Base-by-base conservation (phyloP, 2,888 invertebrate species). In the Zygogramma bicolorata region DNA sequence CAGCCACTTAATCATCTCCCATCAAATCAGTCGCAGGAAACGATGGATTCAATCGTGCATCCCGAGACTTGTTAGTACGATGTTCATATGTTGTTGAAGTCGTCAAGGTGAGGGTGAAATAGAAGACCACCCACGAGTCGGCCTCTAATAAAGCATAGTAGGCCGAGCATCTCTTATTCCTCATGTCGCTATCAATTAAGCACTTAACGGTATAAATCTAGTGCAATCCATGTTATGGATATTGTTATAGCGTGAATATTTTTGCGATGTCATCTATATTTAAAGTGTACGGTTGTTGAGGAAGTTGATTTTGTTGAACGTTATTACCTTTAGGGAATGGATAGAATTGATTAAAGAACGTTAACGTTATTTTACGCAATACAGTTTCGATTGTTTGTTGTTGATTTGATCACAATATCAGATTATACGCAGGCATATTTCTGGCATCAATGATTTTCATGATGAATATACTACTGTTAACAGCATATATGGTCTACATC, bases 31-130 rank as follows among this genome's bases (percentile, higher is more conserved):
- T 79, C 75, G 77, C 65, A 67, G 68, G 68, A 72, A 75, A 65
- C 72, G 76, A 78, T 80, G 80, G 77, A 80, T 79, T 82, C 82
- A 81, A 82, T 83, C 83, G 82, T 83, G 83, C 83, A 81, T 83
- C 82, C 81, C 81, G 76, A 75, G 74, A 79, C 81, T 83, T 83
- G 83, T 82, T 82, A 81, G 77, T 61, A 72, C 80, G 80, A 81
- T 81, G 83, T 83, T 82, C 82, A 83, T 81, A 81, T 82, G 82
- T 82, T 80, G 80, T 80, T 80, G 72, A 71, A 75, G 79, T 81
- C 80, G 78, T 81, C 81, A 75, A 77, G 78, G 80, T 77, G 76
- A 80, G 79, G 80, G 81, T 82, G 82, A 82, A 75, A 75, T 68
- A 70, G 76, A 71, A 71, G 82, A 80, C 83, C 82, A 82, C 83